A percentile compares a stretch with the other conserved stretches of the same genome.
These are phyloP conservation scores for Onthophagus sagittarius DNA, from an alignment of 2,888 invertebrate genomes.

Conservation along the genomic window DNA sequence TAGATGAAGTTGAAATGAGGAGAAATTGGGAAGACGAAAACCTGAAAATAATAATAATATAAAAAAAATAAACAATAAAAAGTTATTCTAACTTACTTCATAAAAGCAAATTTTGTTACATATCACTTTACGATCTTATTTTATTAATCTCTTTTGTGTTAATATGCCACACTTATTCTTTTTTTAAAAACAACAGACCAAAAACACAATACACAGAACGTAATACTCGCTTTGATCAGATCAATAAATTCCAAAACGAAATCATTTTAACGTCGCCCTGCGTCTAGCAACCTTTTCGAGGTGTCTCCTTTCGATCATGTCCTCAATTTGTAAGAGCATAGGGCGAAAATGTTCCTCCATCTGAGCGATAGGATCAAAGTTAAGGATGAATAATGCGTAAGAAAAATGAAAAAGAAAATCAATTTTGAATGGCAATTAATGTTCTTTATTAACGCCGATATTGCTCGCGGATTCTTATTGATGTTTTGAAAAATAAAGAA, in stretches of 20 bases:
- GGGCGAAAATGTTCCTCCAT: conserved; percentile 5
- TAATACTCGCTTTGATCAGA: conserved; percentile 18
- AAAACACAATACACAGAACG: conserved; percentile 4
- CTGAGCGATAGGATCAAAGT: neutral
- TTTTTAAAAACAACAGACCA: neutral
- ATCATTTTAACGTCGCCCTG: neutral
- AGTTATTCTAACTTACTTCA: too few relatives aligned
- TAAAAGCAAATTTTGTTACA: too few relatives aligned
- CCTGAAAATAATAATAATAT: too few relatives aligned
- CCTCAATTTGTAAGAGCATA: conserved; percentile 5
- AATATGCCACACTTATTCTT: neutral
- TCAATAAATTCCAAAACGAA: conserved; percentile 13
- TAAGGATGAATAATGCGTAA: conserved; percentile 1
- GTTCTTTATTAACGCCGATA: conserved; percentile 20
- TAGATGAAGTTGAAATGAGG: too few relatives aligned
- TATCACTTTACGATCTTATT: too few relatives aligned
- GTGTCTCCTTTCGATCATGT: conserved; percentile 1
- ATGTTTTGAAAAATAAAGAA: conserved; percentile 15
- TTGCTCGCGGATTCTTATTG: conserved; percentile 15
- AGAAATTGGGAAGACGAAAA: too few relatives aligned
- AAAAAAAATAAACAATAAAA: too few relatives aligned
- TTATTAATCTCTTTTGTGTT: neutral
- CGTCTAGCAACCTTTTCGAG: neutral
- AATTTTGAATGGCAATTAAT: conserved; percentile 10
- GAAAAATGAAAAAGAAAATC: conserved; percentile 10